Evolutionary conservation across 2,797 vertebrate species (phyloP).

Genomic region (Typhlichthys eigenmanni): DNA sequence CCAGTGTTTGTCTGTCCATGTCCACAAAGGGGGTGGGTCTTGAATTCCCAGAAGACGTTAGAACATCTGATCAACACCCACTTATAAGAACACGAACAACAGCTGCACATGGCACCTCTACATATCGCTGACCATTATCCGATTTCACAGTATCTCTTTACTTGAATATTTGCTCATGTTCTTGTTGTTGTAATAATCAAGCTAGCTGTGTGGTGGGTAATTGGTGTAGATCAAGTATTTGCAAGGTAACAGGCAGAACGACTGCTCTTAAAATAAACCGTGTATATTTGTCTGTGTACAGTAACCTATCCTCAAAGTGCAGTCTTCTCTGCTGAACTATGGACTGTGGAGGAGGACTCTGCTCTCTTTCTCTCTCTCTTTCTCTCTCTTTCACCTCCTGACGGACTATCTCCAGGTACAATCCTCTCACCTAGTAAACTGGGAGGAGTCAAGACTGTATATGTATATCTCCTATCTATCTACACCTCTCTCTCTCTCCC

Average conservation of each 20-base stretch:
- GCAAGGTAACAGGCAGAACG: slow-evolving; percentile 60
- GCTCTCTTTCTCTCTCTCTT: not conserved
- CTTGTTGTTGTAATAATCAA: no score
- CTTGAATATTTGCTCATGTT: no score
- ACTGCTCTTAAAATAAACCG: slow-evolving; percentile 67
- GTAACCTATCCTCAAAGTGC: slow-evolving; percentile 52
- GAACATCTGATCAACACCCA: no score
- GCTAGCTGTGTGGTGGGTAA: not conserved
- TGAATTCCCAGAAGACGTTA: no score
- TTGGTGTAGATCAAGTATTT: slow-evolving; percentile 19
- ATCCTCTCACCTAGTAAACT: not conserved
- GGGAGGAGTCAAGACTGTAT: no score
- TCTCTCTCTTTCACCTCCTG: not conserved
- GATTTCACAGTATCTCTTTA: no score
- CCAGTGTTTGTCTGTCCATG: no score
- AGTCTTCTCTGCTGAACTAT: slow-evolving; percentile 39
- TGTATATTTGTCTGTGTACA: slow-evolving; percentile 26
- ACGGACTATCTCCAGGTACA: slow-evolving; percentile 23
- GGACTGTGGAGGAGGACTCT: slow-evolving; percentile 26
- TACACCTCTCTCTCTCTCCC: not conserved
- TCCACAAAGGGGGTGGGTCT: no score
- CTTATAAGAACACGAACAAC: no score
- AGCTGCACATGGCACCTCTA: no score
- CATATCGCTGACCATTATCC: no score
- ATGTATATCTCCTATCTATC: no score